Evolutionary conservation across 2,797 vertebrate species (phyloP).

Genomic region (Eupleurogrammus muticus): DNA sequence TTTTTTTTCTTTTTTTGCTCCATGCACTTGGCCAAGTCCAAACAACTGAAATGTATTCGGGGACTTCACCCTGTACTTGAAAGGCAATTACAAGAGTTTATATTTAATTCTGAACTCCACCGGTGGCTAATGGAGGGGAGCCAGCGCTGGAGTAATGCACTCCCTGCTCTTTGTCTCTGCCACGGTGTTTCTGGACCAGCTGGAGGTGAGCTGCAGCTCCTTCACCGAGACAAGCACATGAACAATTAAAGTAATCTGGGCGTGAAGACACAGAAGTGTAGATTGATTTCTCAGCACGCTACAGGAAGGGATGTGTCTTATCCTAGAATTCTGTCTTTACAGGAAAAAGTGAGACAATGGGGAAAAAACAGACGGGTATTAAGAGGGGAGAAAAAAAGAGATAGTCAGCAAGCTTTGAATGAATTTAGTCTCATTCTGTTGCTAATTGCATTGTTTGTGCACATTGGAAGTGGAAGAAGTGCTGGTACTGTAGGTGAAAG

Average conservation of each 20-base stretch:
- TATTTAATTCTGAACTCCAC: constrained; percentile 17
- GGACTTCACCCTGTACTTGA: constrained; percentile 11
- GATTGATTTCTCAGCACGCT: constrained; percentile 32
- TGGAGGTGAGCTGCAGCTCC: constrained; percentile 12
- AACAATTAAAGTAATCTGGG: constrained; percentile 40
- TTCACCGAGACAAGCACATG: constrained; percentile 16
- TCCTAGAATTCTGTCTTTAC: constrained; percentile 24
- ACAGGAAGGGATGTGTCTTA: constrained; percentile 20
- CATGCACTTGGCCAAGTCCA: background rate
- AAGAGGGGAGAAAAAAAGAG: background rate
- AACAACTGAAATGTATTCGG: constrained; percentile 3
- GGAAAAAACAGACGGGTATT: background rate
- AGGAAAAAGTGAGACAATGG: constrained; percentile 16
- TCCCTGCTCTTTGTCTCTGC: constrained; percentile 24
- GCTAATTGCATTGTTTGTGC: background rate
- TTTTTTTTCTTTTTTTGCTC: too few species aligned
- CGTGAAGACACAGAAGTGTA: constrained; percentile 32
- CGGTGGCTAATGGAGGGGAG: constrained; percentile 20
- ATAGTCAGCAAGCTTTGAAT: background rate
- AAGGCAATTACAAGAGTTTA: constrained; percentile 26
- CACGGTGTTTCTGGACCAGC: too few species aligned
- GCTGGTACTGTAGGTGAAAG: too few species aligned
- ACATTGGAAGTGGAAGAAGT: background rate
- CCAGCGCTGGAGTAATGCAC: constrained; percentile 12
- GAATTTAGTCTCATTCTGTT: background rate